These are phyloP conservation scores for Leptopilina boulardi DNA, from an alignment of 1,140 invertebrate species.

Conservation along the genomic window DNA sequence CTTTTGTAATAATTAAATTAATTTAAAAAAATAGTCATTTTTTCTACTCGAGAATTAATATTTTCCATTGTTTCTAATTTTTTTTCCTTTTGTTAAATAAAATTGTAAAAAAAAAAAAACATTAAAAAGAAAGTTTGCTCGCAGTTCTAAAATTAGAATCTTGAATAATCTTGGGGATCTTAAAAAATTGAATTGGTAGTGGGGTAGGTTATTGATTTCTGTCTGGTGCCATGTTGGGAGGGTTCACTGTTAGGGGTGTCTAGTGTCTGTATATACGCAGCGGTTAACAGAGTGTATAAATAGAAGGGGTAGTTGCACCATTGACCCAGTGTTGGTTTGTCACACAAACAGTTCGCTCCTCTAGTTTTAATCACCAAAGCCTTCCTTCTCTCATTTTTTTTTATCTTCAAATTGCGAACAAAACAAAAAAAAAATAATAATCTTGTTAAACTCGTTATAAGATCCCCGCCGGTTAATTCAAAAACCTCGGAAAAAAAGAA, in stretches of 20 bases:
- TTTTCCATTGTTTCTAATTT: too few species aligned
- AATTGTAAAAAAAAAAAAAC: too few species aligned
- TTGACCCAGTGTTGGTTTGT: conserved; percentile 74
- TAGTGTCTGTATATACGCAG: conserved; percentile 61
- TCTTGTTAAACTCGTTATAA: conserved; percentile 25
- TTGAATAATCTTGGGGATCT: conserved; percentile 14
- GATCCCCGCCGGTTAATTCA: conserved; percentile 37
- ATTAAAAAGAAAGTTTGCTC: background rate
- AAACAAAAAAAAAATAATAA: conserved; percentile 6
- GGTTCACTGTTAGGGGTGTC: conserved; percentile 63
- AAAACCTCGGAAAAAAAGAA: conserved; percentile 21
- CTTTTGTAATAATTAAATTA: too few species aligned
- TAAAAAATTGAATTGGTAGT: conserved; percentile 54
- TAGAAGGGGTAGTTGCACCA: conserved; percentile 74
- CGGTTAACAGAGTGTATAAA: conserved; percentile 68
- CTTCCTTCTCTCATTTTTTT: conserved; percentile 41
- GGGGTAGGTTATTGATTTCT: conserved; percentile 73
- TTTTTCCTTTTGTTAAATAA: too few species aligned
- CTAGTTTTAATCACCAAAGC: conserved; percentile 43
- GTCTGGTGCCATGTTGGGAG: conserved; percentile 66
- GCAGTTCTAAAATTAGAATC: conserved; percentile 24
- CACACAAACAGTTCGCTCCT: conserved; percentile 66
- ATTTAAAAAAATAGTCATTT: too few species aligned
- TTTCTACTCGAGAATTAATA: too few species aligned
- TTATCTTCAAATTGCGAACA: background rate